Percentiles rank a stretch among this genome's conserved stretches.
Evolutionary conservation across 2,888 invertebrate species (phyloP).

Genomic region (Synergus itoensis): DNA sequence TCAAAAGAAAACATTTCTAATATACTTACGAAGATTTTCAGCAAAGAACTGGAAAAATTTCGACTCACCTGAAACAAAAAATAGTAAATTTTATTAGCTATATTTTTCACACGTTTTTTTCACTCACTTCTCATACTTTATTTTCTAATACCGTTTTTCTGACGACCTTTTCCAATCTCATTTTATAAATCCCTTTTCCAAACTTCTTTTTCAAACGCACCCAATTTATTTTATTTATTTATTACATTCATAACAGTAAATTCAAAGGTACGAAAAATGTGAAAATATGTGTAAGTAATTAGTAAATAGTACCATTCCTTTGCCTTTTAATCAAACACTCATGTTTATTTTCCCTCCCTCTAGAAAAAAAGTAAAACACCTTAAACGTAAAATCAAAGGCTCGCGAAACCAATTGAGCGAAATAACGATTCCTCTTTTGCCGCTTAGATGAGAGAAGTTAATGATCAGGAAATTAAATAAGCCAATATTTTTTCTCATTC

Average conservation of each 20-base stretch:
- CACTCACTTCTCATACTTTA: too few species aligned
- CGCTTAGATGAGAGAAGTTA: background rate
- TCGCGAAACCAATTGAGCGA: conserved; percentile 4
- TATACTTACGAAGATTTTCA: background rate
- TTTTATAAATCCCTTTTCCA: too few species aligned
- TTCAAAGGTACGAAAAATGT: too few species aligned
- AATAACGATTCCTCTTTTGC: conserved; percentile 19
- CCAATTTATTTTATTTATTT: too few species aligned
- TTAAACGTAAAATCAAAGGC: background rate
- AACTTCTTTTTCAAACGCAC: too few species aligned
- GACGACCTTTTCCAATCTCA: too few species aligned
- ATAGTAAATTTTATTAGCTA: background rate
- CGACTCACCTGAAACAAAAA: conserved; percentile 1
- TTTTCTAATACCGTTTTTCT: too few species aligned
- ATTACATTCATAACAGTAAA: too few species aligned
- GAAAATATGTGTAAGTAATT: background rate
- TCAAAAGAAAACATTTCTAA: background rate
- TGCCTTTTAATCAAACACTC: background rate
- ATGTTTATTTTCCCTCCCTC: background rate
- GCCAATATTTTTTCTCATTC: background rate
- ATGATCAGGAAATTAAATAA: background rate
- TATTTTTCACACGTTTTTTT: too few species aligned
- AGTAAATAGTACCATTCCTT: background rate
- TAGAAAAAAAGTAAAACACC: background rate
- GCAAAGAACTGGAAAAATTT: background rate